Conservation (phyloP, 2,888 invertebrate species). For the Crepidodera aurea region DNA sequence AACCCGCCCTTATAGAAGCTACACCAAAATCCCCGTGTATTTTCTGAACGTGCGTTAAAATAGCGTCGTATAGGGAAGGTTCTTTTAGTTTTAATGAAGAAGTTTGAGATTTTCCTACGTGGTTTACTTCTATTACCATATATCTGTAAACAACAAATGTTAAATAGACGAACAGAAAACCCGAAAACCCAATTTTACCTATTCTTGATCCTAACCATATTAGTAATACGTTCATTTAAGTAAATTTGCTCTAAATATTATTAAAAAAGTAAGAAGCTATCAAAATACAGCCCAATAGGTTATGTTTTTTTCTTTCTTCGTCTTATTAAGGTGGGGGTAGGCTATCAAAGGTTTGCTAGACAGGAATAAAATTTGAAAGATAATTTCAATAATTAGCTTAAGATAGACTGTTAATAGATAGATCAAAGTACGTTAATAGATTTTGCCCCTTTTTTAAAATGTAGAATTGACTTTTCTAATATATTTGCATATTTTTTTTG, state of each 20-base stretch:
- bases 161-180: background rate
- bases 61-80: slow-evolving; percentile 65
- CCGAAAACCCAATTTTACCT: slow-evolving; percentile 40
- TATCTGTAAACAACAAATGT: slow-evolving; percentile 65
- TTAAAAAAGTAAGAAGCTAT: background rate
- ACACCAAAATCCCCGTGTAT: slow-evolving; percentile 80
- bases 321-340: slow-evolving; percentile 1
- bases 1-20: slow-evolving; percentile 75
- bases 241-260: background rate
- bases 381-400: too few species aligned
- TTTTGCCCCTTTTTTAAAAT: too few species aligned
- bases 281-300: background rate
- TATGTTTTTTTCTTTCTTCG: slow-evolving; percentile 7
- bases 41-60: slow-evolving; percentile 71
- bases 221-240: slow-evolving; percentile 17
- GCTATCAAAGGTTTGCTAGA: too few species aligned
- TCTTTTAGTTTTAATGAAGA: slow-evolving; percentile 65
- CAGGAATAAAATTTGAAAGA: too few species aligned
- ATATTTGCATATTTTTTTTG: too few species aligned
- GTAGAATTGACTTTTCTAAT: too few species aligned
- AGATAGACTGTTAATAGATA: too few species aligned
- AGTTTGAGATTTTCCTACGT: slow-evolving; percentile 62
- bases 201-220: slow-evolving; percentile 56
- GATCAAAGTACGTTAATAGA: too few species aligned
- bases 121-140: slow-evolving; percentile 71